These are phyloP conservation scores for Sitobion miscanthi DNA, from an alignment of 1,140 invertebrate species.

Conservation along the genomic window DNA sequence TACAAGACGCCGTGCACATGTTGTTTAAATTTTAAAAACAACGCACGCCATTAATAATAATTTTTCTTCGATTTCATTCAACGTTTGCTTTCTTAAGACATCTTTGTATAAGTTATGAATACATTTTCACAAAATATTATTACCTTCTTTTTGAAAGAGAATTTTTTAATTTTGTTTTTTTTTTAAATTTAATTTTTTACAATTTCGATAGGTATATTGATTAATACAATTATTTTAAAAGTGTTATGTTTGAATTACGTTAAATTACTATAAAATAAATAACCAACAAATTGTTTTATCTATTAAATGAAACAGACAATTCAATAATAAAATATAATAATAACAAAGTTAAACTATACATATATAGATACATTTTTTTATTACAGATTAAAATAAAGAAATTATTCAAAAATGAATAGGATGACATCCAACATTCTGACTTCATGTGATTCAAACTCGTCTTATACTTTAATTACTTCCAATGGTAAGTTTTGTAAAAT, in stretches of 20 bases:
- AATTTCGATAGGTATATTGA: background rate
- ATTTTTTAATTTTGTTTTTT: background rate
- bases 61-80: no score
- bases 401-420: background rate
- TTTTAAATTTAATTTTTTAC: background rate
- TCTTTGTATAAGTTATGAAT: background rate
- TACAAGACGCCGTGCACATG: no score
- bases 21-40: no score
- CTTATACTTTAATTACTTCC: conserved; percentile 34
- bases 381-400: conserved; percentile 2
- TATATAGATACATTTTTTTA: background rate
- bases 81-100: background rate
- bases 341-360: background rate
- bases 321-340: background rate
- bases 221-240: background rate
- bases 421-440: background rate
- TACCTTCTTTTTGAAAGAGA: background rate
- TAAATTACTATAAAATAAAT: background rate
- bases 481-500: conserved; percentile 32
- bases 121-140: background rate
- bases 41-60: no score
- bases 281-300: background rate
- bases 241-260: background rate
- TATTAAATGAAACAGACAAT: background rate
- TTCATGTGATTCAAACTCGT: conserved; percentile 22